Evolutionary conservation across 2,113 vertebrate species (phyloP).

Genomic region (Catharus minimus): DNA sequence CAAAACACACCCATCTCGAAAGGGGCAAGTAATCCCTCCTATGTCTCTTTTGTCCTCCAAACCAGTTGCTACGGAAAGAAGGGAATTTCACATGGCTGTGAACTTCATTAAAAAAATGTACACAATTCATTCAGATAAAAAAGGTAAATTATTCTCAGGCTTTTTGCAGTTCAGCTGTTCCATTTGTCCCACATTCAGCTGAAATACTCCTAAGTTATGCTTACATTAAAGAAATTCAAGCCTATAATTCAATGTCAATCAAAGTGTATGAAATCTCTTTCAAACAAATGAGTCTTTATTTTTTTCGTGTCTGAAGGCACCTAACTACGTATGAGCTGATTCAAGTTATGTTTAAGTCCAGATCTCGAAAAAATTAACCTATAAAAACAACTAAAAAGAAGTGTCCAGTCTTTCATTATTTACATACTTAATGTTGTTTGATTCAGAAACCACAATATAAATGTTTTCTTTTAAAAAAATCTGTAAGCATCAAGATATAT

Average conservation of each 20-base stretch:
- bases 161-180: background rate
- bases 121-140: background rate
- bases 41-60: background rate
- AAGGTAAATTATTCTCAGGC: background rate
- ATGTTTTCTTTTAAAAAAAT: slow-evolving; percentile 73
- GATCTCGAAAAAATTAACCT: background rate
- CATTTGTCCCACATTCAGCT: background rate
- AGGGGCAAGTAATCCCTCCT: background rate
- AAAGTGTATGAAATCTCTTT: background rate
- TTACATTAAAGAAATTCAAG: background rate
- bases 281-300: slow-evolving; percentile 12
- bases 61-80: background rate
- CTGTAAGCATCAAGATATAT: slow-evolving; percentile 52
- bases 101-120: background rate
- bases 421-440: slow-evolving; percentile 78
- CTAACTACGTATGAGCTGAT: background rate
- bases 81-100: background rate
- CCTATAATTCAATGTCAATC: background rate
- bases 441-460: slow-evolving; percentile 74
- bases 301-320: background rate
- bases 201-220: background rate
- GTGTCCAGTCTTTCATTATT: slow-evolving; percentile 65
- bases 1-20: background rate
- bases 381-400: background rate
- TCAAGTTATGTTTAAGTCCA: background rate